Evolutionary conservation across 2,888 invertebrate genomes (phyloP).

Genomic region (Apamea epomidion): DNA sequence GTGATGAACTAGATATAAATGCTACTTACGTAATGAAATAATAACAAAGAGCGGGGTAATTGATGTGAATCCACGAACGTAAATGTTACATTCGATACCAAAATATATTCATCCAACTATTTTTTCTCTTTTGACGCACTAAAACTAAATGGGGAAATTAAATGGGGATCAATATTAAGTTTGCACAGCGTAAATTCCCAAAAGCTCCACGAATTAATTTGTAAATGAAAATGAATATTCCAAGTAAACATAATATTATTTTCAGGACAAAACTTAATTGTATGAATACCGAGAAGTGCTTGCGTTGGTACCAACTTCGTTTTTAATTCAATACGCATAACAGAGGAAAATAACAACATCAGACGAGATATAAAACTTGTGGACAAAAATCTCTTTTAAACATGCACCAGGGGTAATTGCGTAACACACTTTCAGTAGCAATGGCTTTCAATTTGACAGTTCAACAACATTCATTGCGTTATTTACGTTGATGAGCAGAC

Average conservation of each 20-base stretch:
- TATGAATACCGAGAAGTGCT: conserved; percentile 21
- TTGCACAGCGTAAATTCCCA: conserved; percentile 8
- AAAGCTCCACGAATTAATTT: conserved; percentile 30
- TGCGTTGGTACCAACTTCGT: neutral
- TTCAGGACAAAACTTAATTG: conserved; percentile 1
- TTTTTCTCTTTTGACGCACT: neutral
- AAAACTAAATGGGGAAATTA: neutral
- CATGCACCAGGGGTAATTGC: neutral
- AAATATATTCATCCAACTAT: neutral
- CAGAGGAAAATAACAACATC: neutral
- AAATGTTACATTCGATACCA: neutral
- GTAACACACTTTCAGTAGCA: too few species aligned
- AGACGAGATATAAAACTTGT: neutral
- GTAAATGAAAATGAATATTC: conserved; percentile 32
- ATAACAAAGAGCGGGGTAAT: too few species aligned
- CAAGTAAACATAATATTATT: conserved; percentile 3
- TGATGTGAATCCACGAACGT: neutral
- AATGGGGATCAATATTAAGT: conserved; percentile 3
- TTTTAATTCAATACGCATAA: conserved; percentile 4
- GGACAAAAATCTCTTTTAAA: neutral
- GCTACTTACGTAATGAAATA: neutral
- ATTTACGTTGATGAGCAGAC: too few species aligned
- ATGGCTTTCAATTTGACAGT: too few species aligned
- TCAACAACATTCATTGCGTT: too few species aligned
- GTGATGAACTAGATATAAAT: neutral